Evolutionary conservation across 2,113 vertebrate genomes (phyloP), one percentile per base, ranked within the genome.

Genomic region (Oreocharis arfaki): DNA sequence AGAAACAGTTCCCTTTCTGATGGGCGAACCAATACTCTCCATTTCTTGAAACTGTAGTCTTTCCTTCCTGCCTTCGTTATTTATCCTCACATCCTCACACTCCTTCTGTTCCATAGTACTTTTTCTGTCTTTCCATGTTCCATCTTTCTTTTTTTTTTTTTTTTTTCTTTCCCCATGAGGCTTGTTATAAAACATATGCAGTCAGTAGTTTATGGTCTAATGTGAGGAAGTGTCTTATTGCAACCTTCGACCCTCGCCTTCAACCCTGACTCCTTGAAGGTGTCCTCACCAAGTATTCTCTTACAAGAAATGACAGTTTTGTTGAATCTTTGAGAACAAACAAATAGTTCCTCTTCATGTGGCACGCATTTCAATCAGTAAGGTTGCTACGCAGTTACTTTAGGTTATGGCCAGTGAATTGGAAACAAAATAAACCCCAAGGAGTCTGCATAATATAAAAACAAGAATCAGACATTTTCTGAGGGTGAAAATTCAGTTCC

Each of bases 71-170:
- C 59, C 59, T 94, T 90, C 68, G 75, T 63, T 94, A 95, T 95
- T 96, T 96, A 93, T 93, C 84, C 82, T 93, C 93, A 88, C 78
- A 93, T 93, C 84, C 82, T 93, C 93, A 88, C 78, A 50, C 59
- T 94, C 87, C 87, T 93, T 93, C 84, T 96, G 91, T 70, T 97
- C 71, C 57, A 56, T 3, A 65, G 49, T 79, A 37, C 59, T 85
- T 90, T 86, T 81, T 91, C n/a, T 93, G 63, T 77, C 59, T 95
- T 91, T 49, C 53, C 23, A 50, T 50, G 18, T 37, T 81, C 70
- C 27, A 64, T 52, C 14, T 47, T 71, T 19, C 14, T 47, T 60
- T 53, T 57, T 53, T 59, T 71, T 76, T 71, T 76, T 63, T 17
- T 39, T 28, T n/a, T 39, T 12, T 15, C 37, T 26, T 6, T 65